Evolutionary conservation across 1,140 invertebrate species (phyloP).

Genomic region (Dendroctonus valens): DNA sequence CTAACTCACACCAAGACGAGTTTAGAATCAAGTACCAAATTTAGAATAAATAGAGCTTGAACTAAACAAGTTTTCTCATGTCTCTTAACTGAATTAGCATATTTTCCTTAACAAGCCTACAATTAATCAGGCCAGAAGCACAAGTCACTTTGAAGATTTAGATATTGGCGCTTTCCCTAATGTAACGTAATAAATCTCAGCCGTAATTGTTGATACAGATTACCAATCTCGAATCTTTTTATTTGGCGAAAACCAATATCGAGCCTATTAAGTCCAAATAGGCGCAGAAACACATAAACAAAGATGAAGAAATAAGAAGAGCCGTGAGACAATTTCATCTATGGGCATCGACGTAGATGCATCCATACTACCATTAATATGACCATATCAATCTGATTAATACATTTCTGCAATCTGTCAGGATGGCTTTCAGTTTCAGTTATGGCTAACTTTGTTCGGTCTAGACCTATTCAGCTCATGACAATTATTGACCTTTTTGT

Average conservation of each 20-base stretch:
- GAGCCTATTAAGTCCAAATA: slow-evolving; percentile 17
- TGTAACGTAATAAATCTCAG: slow-evolving; percentile 16
- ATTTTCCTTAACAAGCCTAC: too few relatives aligned
- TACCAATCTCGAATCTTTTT: slow-evolving; percentile 4
- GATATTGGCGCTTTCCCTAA: slow-evolving; percentile 11
- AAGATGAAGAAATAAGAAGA: slow-evolving; percentile 28
- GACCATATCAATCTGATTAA: slow-evolving; percentile 23
- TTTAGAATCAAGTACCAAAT: too few relatives aligned
- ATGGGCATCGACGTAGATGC: slow-evolving; percentile 15
- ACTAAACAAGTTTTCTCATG: too few relatives aligned
- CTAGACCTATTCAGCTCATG: too few relatives aligned
- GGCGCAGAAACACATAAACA: slow-evolving; percentile 14
- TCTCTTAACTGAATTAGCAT: too few relatives aligned
- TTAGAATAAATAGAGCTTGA: too few relatives aligned
- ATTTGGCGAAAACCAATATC: slow-evolving; percentile 19
- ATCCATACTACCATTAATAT: slow-evolving; percentile 20
- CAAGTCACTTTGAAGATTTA: slow-evolving; percentile 7
- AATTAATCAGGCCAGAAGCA: not conserved
- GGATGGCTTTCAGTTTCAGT: too few relatives aligned
- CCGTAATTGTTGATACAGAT: slow-evolving; percentile 13
- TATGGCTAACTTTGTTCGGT: too few relatives aligned
- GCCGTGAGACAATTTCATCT: slow-evolving; percentile 28
- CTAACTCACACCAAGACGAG: too few relatives aligned
- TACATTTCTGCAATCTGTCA: not conserved
- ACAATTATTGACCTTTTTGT: too few relatives aligned